Percentiles rank a stretch among this genome's conserved stretches.
Conservation (phyloP, 2,113 vertebrate genomes). For the zebrafish (Danio rerio) region DNA sequence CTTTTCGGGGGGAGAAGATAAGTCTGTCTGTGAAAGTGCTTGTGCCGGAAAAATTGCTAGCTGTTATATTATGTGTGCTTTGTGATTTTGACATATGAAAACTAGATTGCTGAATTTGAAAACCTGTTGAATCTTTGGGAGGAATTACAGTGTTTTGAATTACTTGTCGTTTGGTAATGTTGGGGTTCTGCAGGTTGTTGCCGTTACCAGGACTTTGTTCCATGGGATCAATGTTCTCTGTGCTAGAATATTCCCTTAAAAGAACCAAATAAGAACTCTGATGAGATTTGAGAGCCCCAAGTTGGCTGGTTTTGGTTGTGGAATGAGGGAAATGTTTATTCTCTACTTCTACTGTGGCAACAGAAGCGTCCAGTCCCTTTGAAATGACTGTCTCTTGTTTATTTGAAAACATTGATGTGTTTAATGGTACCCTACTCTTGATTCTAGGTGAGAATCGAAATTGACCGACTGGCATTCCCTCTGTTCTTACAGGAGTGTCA, state of each 20-base stretch:
- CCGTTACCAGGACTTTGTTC: neutral
- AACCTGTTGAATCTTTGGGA: slow-evolving; percentile 25
- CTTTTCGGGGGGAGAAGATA: slow-evolving; percentile 61
- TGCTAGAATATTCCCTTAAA: slow-evolving; percentile 15
- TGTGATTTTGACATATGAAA: neutral
- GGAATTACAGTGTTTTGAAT: slow-evolving; percentile 24
- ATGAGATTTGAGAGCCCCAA: neutral
- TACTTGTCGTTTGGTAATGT: neutral
- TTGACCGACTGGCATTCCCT: slow-evolving; percentile 43
- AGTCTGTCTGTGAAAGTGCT: slow-evolving; percentile 58
- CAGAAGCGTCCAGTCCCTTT: slow-evolving; percentile 46
- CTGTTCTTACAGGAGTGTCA: slow-evolving; percentile 53
- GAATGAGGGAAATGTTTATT: slow-evolving; percentile 5
- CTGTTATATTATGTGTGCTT: neutral
- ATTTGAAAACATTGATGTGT: slow-evolving; percentile 29
- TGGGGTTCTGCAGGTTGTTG: slow-evolving; percentile 2
- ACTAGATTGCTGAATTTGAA: slow-evolving; percentile 7
- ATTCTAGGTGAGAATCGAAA: slow-evolving; percentile 53
- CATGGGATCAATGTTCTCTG: neutral
- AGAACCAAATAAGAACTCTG: neutral
- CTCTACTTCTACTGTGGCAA: slow-evolving; percentile 11
- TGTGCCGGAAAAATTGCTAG: slow-evolving; percentile 36
- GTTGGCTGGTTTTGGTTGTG: neutral
- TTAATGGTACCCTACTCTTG: slow-evolving; percentile 40
- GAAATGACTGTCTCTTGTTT: slow-evolving; percentile 38